Base-by-base conservation (phyloP, 1,140 invertebrate species). In the Palaemon carinicauda region DNA sequence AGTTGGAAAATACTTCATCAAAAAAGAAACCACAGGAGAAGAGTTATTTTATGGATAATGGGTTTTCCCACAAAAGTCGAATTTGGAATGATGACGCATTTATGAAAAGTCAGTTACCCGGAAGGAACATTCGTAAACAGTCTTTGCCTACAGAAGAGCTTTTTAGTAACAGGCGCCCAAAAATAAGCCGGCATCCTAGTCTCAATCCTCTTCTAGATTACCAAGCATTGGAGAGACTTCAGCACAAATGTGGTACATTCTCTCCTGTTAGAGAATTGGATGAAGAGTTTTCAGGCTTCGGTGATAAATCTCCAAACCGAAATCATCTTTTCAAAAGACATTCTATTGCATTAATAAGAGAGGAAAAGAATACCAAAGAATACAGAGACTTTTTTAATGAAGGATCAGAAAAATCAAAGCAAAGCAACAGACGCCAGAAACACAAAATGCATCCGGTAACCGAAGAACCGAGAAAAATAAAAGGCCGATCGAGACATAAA, bases 91-190 rank as follows among this genome's bases (percentile, higher is more conserved):
- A 31, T 17, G 71, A 73, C 3, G 21, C 33, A 7, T 41, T 41
- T 41, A 41, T 41, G 41, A 27, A 33, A 27, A 24, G 3, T 3
- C 50, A 24, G 5, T 78, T 52, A 21, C 9, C 24, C 2, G 10
- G 24, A 17, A 82, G 54, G 31, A 27, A 15, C 5, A 19, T 50
- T 4, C 77, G 84, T 0, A 86, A 86, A n/a, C 84, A 86, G 51
- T 86, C 84, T 3, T 78, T 86, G 4, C 84, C 84, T 1, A 86
- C 84, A 1, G 84, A 86, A 27, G 84, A 86, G 33, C 65, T 86
- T 21, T 86, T 86, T 12, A 65, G 77, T 7, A 69, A 29, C 17
- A 31, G 50, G 51, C 51, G 65, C 19, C 52, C 33, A 29, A 56
- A 41, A 21, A n/a, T 60, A 53, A 71, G 24, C 27, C 80, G 69